Conservation (phyloP, 2,797 vertebrate species). For the Melanotaenia maccullochi region DNA sequence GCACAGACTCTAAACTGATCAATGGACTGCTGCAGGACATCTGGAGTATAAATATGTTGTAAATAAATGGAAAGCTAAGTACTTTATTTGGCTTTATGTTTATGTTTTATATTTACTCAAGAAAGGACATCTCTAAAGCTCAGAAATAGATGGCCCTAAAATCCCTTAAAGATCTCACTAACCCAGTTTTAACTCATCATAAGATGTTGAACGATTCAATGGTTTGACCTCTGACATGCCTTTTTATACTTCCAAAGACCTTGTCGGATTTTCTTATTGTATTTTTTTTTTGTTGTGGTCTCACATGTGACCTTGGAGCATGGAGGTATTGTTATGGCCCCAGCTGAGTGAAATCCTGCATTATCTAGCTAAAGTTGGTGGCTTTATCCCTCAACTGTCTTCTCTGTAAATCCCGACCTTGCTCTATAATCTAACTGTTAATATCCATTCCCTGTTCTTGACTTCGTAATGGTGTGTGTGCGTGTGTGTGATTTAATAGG, state of each 20-base stretch:
- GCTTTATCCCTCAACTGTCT: slow-evolving; percentile 28
- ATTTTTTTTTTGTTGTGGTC: not conserved
- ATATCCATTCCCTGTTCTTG: slow-evolving; percentile 30
- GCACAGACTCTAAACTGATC: slow-evolving; percentile 6
- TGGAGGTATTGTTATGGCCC: not conserved
- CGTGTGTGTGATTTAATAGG: slow-evolving; percentile 30
- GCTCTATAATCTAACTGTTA: not conserved
- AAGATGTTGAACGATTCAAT: slow-evolving; percentile 25
- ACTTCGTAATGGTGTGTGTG: slow-evolving; percentile 28
- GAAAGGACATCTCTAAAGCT: slow-evolving; percentile 31
- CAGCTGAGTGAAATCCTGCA: slow-evolving; percentile 23
- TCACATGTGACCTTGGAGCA: slow-evolving; percentile 37
- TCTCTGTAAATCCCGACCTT: slow-evolving; percentile 27
- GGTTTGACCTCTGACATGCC: slow-evolving; percentile 44
- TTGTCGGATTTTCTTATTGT: slow-evolving; percentile 11
- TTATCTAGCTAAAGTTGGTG: slow-evolving; percentile 22
- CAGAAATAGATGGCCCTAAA: slow-evolving; percentile 55
- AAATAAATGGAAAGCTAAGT: not conserved
- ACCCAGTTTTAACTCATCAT: slow-evolving; percentile 56
- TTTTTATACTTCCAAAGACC: slow-evolving; percentile 30
- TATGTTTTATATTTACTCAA: slow-evolving; percentile 1
- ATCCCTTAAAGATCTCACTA: slow-evolving; percentile 59
- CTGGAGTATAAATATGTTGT: not conserved
- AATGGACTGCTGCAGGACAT: not conserved
- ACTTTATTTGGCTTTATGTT: slow-evolving; percentile 5